Conservation (phyloP, 2,113 vertebrate species). For the Pygoscelis antarcticus region DNA sequence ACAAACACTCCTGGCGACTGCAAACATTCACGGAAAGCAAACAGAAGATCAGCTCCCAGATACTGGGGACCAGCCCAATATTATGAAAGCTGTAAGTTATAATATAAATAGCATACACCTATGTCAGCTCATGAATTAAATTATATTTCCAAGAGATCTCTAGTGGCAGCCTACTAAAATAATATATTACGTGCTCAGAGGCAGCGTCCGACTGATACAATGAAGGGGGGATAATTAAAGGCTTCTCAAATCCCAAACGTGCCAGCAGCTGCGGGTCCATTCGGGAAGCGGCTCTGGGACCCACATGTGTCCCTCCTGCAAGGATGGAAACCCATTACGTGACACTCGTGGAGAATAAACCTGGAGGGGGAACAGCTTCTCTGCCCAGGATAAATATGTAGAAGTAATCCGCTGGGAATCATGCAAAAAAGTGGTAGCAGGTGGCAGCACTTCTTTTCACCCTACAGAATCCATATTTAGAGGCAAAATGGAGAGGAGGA, state of each 20-base stretch:
- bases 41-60: background rate
- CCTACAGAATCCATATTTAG: slow-evolving; percentile 41
- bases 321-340: background rate
- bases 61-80: background rate
- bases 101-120: background rate
- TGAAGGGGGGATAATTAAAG: slow-evolving; percentile 26
- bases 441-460: slow-evolving; percentile 43
- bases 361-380: background rate
- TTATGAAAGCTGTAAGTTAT: background rate
- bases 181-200: background rate
- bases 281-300: background rate
- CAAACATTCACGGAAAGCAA: background rate
- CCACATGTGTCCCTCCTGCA: background rate
- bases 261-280: background rate
- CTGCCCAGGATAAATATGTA: background rate
- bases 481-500: slow-evolving; percentile 52
- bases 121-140: slow-evolving; percentile 26
- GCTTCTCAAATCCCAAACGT: background rate
- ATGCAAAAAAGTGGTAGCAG: background rate
- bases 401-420: background rate
- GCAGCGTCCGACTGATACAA: background rate
- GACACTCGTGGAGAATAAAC: background rate
- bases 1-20: background rate
- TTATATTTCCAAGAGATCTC: background rate
- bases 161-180: background rate